phyloP scores from a whole-genome alignment of 2,113 vertebrate species.

The Cyanoderma ruficeps region DNA sequence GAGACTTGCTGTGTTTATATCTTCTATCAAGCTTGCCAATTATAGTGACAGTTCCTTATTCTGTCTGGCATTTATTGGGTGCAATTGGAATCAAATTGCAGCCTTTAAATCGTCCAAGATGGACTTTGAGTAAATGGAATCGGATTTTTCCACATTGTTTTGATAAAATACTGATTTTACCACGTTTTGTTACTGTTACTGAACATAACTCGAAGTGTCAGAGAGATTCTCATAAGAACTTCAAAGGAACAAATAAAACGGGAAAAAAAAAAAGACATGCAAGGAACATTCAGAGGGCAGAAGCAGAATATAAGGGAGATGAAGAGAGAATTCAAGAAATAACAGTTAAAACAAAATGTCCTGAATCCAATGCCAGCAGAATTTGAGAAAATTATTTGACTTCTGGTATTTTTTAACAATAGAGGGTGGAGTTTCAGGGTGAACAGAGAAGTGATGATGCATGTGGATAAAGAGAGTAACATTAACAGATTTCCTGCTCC shows the following conservation, averaged over 20 bases:
- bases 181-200: background rate
- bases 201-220: background rate
- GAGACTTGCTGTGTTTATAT: background rate
- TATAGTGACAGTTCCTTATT: background rate
- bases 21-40: background rate
- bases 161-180: conserved; percentile 25
- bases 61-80: background rate
- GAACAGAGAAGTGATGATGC: background rate
- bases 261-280: background rate
- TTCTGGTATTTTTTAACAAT: background rate
- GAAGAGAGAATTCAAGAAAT: background rate
- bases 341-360: background rate
- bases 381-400: background rate
- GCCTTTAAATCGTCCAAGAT: background rate
- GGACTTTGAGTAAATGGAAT: background rate
- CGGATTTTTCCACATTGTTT: background rate
- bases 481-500: background rate
- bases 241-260: background rate
- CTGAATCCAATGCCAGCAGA: background rate
- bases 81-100: conserved; percentile 6
- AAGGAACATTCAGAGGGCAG: background rate
- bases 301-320: background rate
- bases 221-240: background rate
- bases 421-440: background rate
- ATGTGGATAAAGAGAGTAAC: background rate